Base-by-base conservation (phyloP, 1,140 invertebrate species). In the Bactericera cockerelli region DNA sequence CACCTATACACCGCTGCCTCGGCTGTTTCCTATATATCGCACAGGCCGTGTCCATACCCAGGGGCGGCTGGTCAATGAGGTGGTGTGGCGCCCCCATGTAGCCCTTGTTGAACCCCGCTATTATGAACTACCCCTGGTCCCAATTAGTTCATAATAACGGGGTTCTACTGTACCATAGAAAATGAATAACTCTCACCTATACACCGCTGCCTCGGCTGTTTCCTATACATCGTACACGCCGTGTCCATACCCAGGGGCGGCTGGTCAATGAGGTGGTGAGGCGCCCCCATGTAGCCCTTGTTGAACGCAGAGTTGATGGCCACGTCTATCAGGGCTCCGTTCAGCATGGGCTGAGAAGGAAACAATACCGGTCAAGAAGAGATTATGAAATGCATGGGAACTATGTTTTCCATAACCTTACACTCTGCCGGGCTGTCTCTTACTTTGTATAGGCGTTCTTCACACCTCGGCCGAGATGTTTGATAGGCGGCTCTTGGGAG, bases 41-140 rank as follows among this genome's bases (percentile, higher is more conserved):
- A 31, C 28, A 31, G 13, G 28, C 28, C 4, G 28, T 31, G 28
- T 31, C 28, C 28, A 31, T 4, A 13, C 13, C 13, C 4, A 31
- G 28, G 3, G 42, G 19, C 62, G 79, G 86, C 68, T 75, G 81
- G 61, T 79, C 84, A 69, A 86, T 81, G 53, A 95, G 74, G 73
- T 94, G 90, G 67, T 93, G 89, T 1, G 92, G 91, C 59, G 89
- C 92, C n/a, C 93, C 93, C 16, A 86, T 83, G 70, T 96, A 97
- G 0, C 92, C 94, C 0, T 93, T 92, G 74, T 98, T 93, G 70
- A 93, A 97, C 38, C 84, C 76, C 68, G 96, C n/a, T n/a, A n/a
- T n/a, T n/a, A n/a, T n/a, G n/a, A n/a, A n/a, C n/a, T n/a, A n/a
- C n/a, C n/a, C n/a, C n/a, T n/a, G n/a, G n/a, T n/a, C n/a, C n/a